Percentiles rank a stretch among this genome's conserved stretches.
Conservation (phyloP, 2,797 vertebrate genomes). For the Phrynocephalus forsythii region DNA sequence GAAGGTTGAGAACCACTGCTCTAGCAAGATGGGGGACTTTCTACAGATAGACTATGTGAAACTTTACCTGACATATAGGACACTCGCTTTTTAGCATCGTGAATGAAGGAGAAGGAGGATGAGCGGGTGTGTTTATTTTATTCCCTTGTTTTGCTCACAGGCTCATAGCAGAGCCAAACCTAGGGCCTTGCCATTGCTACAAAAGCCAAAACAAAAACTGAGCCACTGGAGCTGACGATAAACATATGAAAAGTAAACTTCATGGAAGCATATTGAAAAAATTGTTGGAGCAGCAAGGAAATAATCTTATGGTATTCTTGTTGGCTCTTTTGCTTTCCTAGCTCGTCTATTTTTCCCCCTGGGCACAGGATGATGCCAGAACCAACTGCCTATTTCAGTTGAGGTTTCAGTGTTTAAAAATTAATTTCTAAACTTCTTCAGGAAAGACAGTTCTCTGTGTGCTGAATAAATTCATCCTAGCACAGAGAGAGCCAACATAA, state of each 20-base stretch:
- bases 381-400: slow-evolving; percentile 19
- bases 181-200: slow-evolving; percentile 47
- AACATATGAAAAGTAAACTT: slow-evolving; percentile 25
- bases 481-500: neutral
- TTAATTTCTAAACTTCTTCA: slow-evolving; percentile 24
- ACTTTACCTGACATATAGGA: neutral
- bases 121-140: slow-evolving; percentile 29
- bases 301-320: slow-evolving; percentile 31
- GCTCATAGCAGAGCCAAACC: slow-evolving; percentile 40
- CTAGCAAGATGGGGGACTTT: neutral
- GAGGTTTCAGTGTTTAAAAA: slow-evolving; percentile 13
- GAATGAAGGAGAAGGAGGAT: slow-evolving; percentile 13
- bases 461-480: neutral
- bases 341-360: slow-evolving; percentile 11
- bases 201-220: slow-evolving; percentile 46
- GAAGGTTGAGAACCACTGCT: too few relatives aligned
- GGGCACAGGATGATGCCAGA: slow-evolving; percentile 18
- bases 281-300: slow-evolving; percentile 17
- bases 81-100: slow-evolving; percentile 5
- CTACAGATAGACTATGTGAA: neutral
- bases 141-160: slow-evolving; percentile 40
- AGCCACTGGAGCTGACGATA: slow-evolving; percentile 42
- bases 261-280: slow-evolving; percentile 44
- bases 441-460: neutral
- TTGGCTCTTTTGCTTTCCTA: slow-evolving; percentile 37